Base-by-base conservation (phyloP, 2,113 vertebrate species). In the Delphinus delphis region DNA sequence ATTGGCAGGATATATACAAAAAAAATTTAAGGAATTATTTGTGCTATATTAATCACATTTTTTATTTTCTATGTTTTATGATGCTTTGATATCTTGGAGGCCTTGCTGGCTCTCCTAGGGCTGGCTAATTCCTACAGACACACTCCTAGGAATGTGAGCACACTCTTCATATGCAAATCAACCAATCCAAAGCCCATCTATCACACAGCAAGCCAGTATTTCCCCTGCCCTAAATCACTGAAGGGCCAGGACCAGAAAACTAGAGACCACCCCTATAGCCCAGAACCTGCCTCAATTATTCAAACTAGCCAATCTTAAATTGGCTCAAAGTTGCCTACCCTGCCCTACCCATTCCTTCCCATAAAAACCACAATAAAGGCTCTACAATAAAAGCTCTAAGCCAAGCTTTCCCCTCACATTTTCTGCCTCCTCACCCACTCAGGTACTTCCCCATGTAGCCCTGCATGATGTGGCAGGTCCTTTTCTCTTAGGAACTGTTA, bases 1-100 rank as follows among this genome's bases (percentile, higher is more conserved):
- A 76, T 88, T 88, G 58, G 62, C 38, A 81, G 11, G 33, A 81
- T 44, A 31, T 38, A 41, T 17, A 58, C 11, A 1, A 15, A 73
- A 26, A 77, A 86, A 86, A 63, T 8, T 23, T 17, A 74, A 67
- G 38, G 41, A 15, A 25, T 71, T 71, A 25, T 38, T 74, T 63
- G 28, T 94, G 58, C 31, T 53, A 11, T 73, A 88, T 81, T 80
- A 87, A 80, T n/a, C 18, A 28, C 9, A 8, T 41, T 71, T 86
- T 80, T 44, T 87, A 73, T 18, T 80, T 53, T 83, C 2, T 53
- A 41, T 41, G 58, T 86, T 86, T 91, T 70, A 71, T 71, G 44
- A 63, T 70, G n/a, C 20, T 79, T 62, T 92, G 23, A 84, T 26
- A n/a, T 74, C 14, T 41, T 5, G 8, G 31, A 36, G 33, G 28